phyloP scores from a whole-genome alignment of 2,888 invertebrate genomes.

The Meliscaeva auricollis region DNA sequence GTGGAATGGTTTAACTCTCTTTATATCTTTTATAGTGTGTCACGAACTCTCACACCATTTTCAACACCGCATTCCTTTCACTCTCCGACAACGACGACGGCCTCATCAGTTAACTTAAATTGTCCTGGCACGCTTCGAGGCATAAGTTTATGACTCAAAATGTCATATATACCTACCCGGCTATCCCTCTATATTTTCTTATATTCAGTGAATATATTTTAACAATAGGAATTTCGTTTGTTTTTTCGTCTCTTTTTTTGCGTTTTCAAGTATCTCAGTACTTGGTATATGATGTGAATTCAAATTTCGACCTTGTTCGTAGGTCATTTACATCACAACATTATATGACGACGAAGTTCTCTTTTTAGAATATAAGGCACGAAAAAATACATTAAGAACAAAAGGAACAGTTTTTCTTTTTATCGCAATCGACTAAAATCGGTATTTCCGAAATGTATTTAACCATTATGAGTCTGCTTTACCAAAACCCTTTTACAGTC shows the following conservation, averaged over 20 bases:
- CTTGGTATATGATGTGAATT: slow-evolving; percentile 16
- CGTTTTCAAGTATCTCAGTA: neutral
- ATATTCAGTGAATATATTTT: slow-evolving; percentile 38
- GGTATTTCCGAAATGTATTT: slow-evolving; percentile 58
- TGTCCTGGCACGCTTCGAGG: slow-evolving; percentile 38
- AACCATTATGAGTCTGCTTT: slow-evolving; percentile 53
- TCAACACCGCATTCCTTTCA: slow-evolving; percentile 15
- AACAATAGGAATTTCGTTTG: slow-evolving; percentile 23
- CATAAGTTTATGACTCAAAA: slow-evolving; percentile 47
- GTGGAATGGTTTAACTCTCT: slow-evolving; percentile 22
- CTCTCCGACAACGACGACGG: neutral
- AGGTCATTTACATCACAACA: slow-evolving; percentile 62
- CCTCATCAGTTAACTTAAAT: slow-evolving; percentile 42
- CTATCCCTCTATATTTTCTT: slow-evolving; percentile 8
- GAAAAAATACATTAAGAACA: slow-evolving; percentile 4
- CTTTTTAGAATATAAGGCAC: neutral
- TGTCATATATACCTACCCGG: slow-evolving; percentile 1
- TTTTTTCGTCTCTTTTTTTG: neutral
- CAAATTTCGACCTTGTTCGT: slow-evolving; percentile 47
- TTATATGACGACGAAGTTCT: neutral
- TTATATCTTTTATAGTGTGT: slow-evolving; percentile 17
- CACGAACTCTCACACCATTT: slow-evolving; percentile 52
- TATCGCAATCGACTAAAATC: slow-evolving; percentile 45
- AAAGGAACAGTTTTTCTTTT: slow-evolving; percentile 43
- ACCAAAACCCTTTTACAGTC: neutral